These are phyloP conservation scores for Forbesichthys agassizii DNA, from an alignment of 2,113 vertebrate genomes.

Conservation along the genomic window DNA sequence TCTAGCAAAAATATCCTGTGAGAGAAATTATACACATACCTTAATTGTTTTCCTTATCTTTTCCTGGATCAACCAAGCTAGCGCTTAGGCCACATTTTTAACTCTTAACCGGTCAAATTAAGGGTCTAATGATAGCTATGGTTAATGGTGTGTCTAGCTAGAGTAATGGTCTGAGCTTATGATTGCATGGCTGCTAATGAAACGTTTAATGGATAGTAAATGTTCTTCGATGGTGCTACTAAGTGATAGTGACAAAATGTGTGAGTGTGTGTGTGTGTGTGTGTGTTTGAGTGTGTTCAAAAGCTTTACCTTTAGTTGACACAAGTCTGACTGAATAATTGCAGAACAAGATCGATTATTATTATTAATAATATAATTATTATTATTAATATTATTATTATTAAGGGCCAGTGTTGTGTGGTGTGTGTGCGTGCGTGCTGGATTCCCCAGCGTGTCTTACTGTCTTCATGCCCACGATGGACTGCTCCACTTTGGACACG, in stretches of 20 bases:
- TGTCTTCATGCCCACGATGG: slow-evolving; percentile 98
- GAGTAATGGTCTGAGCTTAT: slow-evolving; percentile 58
- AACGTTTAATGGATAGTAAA: slow-evolving; percentile 64
- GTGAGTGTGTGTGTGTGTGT: slow-evolving; percentile 5
- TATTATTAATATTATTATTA: too few relatives aligned
- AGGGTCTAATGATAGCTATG: slow-evolving; percentile 25
- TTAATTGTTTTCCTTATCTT: too few relatives aligned
- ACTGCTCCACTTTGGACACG: slow-evolving; percentile 98
- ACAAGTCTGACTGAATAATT: too few relatives aligned
- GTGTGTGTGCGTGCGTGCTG: slow-evolving; percentile 8
- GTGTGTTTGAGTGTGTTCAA: slow-evolving; percentile 3
- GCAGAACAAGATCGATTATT: too few relatives aligned
- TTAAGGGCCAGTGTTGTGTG: too few relatives aligned
- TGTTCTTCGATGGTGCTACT: slow-evolving; percentile 34
- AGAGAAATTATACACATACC: too few relatives aligned
- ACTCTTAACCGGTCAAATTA: background rate
- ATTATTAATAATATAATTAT: too few relatives aligned
- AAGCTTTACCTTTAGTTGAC: too few relatives aligned
- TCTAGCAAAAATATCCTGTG: too few relatives aligned
- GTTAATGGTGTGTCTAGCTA: slow-evolving; percentile 48
- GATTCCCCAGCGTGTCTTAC: slow-evolving; percentile 72
- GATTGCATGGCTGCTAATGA: slow-evolving; percentile 45
- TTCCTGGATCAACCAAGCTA: too few relatives aligned
- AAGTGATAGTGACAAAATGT: slow-evolving; percentile 30
- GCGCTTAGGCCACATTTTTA: too few relatives aligned